Evolutionary conservation across 2,113 vertebrate genomes (phyloP), one percentile per base, ranked within the genome.

Genomic region (Actenoides hombroni): DNA sequence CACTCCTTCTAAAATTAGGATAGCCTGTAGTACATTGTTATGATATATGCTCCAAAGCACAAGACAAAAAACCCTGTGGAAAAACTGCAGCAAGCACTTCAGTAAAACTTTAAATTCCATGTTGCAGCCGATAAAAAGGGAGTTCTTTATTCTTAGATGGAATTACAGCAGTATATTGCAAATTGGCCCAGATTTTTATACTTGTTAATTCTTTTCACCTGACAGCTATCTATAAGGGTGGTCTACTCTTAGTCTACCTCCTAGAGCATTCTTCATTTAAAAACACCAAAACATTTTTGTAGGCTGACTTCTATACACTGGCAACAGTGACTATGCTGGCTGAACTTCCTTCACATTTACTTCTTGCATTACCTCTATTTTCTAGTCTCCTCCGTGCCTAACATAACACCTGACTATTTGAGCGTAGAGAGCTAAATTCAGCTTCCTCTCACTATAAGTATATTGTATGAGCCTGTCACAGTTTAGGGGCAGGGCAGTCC

Each of bases 281-380:
- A 60, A 39, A 71, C 14, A 37, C 2, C 26, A 39, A 24, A 53
- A 40, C 1, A 7, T 8, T 35, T 74, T 35, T 49, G 35, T 46
- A 59, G 26, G 29, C 57, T 24, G 2, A 25, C 26, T 61, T 13
- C 42, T 13, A 25, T 33, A 25, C 13, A 15, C 24, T 28, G 5
- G 15, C 23, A 51, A 57, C 16, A 74, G 9, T 9, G 17, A 35
- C 18, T 33, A 18, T 0, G 0, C 18, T 18, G 10, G 16, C n/a
- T 2, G 1, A 15, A 71, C 70, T 65, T 71, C n/a, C 26, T 65
- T n/a, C n/a, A 23, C 9, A 2, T 15, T 53, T 46, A 33, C 17
- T 25, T 60, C 39, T 25, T 33, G 11, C 11, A 5, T 71, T 65
- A 65, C 5, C 13, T 60, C 21, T 5, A 8, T 65, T 82, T 90